phyloP scores from a whole-genome alignment of 2,113 vertebrate genomes.

The Semnornis frantzii region DNA sequence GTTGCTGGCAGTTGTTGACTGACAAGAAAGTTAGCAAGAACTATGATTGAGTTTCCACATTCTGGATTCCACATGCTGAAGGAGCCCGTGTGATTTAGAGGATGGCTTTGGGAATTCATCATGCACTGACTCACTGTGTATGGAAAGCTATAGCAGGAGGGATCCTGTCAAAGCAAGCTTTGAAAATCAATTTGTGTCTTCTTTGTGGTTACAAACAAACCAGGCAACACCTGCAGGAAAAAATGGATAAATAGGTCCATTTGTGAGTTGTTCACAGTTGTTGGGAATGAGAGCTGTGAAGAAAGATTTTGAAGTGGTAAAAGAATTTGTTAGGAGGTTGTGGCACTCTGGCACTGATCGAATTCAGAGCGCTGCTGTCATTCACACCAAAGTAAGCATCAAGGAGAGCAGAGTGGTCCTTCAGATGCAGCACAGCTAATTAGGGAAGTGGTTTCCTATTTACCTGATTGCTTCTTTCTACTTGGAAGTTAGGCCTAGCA shows the following conservation, averaged over 20 bases:
- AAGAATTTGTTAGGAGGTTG: background rate
- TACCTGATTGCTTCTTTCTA: background rate
- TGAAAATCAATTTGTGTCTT: slow-evolving; percentile 5
- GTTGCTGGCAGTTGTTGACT: too few relatives aligned
- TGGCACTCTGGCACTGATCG: too few relatives aligned
- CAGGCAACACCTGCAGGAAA: background rate
- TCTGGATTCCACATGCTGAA: too few relatives aligned
- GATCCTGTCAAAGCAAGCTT: slow-evolving; percentile 9
- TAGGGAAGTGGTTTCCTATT: background rate
- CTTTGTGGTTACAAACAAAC: background rate
- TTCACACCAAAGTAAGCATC: background rate
- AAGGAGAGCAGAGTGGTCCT: background rate
- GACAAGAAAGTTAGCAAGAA: too few relatives aligned
- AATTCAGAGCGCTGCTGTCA: background rate
- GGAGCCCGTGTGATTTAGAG: background rate
- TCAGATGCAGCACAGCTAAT: background rate
- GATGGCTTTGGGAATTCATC: background rate
- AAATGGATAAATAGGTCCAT: background rate
- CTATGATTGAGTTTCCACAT: too few relatives aligned
- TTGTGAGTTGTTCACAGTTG: background rate
- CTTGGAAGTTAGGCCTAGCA: background rate
- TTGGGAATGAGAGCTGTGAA: background rate
- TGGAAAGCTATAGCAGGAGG: background rate
- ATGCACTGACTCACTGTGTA: background rate
- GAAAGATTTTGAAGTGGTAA: background rate